phyloP scores from a whole-genome alignment of 1,140 invertebrate genomes.

The Phymastichus coffea region DNA sequence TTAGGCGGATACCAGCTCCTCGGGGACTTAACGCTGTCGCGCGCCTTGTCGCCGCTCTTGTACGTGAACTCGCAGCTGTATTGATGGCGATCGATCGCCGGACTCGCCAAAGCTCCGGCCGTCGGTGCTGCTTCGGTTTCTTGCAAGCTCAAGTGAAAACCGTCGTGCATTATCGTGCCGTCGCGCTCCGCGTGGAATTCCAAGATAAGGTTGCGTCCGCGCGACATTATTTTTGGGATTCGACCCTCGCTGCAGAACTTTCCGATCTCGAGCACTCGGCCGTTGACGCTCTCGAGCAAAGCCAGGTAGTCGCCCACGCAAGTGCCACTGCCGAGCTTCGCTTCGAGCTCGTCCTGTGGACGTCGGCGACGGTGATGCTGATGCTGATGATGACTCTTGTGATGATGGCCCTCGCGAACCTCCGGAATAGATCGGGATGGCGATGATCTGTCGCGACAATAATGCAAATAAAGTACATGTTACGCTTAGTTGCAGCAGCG shows the following conservation, averaged over 20 bases:
- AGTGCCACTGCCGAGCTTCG: constrained; percentile 7
- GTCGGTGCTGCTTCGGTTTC: constrained; percentile 35
- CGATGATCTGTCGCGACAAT: too few relatives aligned
- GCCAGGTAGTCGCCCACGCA: constrained; percentile 46
- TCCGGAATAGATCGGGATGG: too few relatives aligned
- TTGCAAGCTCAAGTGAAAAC: constrained; percentile 44
- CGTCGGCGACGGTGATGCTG: constrained; percentile 27
- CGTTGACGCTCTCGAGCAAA: constrained; percentile 42
- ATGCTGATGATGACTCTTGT: constrained; percentile 27
- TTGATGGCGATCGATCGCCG: constrained; percentile 3
- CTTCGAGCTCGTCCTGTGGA: constrained; percentile 28
- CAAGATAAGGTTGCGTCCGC: constrained; percentile 42
- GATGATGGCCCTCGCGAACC: too few relatives aligned
- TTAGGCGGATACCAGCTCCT: constrained; percentile 45
- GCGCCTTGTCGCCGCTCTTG: constrained; percentile 32
- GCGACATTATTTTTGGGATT: constrained; percentile 43
- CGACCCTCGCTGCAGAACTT: constrained; percentile 45
- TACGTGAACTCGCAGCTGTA: constrained; percentile 42
- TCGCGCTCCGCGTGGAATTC: constrained; percentile 44
- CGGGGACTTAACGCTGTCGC: constrained; percentile 39
- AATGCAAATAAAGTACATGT: too few relatives aligned
- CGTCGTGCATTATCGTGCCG: constrained; percentile 47
- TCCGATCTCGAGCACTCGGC: constrained; percentile 40
- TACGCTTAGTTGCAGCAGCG: too few relatives aligned
- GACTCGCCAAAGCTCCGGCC: neutral